These are phyloP conservation scores for Phortica okadai DNA, from an alignment of 2,888 invertebrate genomes.

Conservation along the genomic window DNA sequence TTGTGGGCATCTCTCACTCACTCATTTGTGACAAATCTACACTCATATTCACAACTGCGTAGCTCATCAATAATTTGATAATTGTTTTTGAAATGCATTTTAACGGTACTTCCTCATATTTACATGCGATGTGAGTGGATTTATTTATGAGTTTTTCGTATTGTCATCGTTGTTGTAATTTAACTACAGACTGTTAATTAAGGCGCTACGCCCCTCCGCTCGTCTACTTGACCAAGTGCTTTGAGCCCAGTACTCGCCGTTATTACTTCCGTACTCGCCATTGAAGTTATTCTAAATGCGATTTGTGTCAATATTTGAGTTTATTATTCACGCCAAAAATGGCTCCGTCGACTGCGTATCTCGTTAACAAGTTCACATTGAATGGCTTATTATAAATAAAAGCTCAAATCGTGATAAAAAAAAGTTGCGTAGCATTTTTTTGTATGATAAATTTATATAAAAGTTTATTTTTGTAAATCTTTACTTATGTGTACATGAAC, in stretches of 20 bases:
- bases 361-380: slow-evolving; percentile 22
- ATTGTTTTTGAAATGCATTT: slow-evolving; percentile 15
- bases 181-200: not conserved
- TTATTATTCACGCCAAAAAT: not conserved
- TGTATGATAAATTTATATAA: not conserved
- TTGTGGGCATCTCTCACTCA: not conserved
- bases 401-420: no score
- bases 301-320: slow-evolving; percentile 21
- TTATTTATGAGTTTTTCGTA: not conserved
- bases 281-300: not conserved
- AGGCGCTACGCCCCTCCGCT: no score
- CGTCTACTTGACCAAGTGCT: no score
- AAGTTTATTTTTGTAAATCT: slow-evolving; percentile 11
- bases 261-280: no score
- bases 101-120: slow-evolving; percentile 7
- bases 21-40: no score
- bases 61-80: slow-evolving; percentile 25
- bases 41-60: not conserved
- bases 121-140: not conserved
- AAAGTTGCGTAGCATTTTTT: slow-evolving; percentile 2
- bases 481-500: not conserved
- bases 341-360: not conserved
- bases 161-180: not conserved
- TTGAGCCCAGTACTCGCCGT: no score
- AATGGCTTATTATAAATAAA: not conserved